phyloP scores from a whole-genome alignment of 1,140 invertebrate species.

The Chymomyza costata region DNA sequence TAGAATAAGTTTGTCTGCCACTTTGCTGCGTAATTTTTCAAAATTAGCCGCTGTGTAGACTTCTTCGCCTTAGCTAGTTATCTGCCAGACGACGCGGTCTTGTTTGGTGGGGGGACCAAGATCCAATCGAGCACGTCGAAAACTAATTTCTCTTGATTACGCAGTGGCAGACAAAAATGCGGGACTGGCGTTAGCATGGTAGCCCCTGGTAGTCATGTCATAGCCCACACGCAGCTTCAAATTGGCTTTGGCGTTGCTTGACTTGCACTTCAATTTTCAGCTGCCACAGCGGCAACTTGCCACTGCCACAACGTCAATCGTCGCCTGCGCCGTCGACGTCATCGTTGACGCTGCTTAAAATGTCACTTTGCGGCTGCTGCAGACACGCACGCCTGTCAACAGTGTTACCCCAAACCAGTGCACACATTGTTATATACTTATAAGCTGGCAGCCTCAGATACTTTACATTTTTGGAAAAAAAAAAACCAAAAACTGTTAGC shows the following conservation, averaged over 20 bases:
- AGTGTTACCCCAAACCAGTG: conserved; percentile 15
- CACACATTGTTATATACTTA: conserved; percentile 3
- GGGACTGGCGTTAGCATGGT: conserved; percentile 11
- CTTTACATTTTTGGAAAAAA: conserved; percentile 34
- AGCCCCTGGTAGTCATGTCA: conserved; percentile 22
- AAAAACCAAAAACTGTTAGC: no score
- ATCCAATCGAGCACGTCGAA: conserved; percentile 69
- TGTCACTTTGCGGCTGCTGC: conserved; percentile 44
- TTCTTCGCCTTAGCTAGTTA: conserved; percentile 25
- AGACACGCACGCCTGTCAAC: conserved; percentile 47
- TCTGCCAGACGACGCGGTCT: conserved; percentile 16
- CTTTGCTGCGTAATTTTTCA: conserved; percentile 67
- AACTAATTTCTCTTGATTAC: conserved; percentile 74
- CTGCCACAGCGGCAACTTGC: conserved; percentile 14
- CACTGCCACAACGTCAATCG: background rate
- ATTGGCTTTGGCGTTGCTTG: conserved; percentile 53
- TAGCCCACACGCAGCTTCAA: conserved; percentile 29
- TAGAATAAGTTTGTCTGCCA: conserved; percentile 23
- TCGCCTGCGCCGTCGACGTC: conserved; percentile 18
- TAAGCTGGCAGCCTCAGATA: background rate
- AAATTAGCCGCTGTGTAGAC: conserved; percentile 53
- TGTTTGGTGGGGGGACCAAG: conserved; percentile 6
- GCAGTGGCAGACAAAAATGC: conserved; percentile 8
- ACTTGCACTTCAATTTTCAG: conserved; percentile 37
- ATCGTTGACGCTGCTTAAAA: conserved; percentile 27